Conservation (phyloP, 2,888 invertebrate species). For the Caprella mutica region DNA sequence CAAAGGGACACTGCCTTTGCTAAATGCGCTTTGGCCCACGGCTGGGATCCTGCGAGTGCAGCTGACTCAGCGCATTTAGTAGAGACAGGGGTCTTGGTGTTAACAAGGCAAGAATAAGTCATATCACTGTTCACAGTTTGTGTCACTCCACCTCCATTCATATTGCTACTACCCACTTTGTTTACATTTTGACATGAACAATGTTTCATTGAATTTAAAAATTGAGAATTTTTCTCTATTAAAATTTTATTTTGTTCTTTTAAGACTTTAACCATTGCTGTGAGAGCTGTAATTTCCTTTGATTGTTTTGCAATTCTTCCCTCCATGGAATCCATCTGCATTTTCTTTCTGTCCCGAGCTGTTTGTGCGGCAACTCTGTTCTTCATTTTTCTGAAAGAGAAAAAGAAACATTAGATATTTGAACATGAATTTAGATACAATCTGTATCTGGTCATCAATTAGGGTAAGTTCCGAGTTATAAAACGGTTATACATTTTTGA, state of each 20-base stretch:
- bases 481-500: neutral
- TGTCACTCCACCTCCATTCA: neutral
- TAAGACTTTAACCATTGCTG: slow-evolving; percentile 11
- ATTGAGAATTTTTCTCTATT: neutral
- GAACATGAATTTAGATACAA: neutral
- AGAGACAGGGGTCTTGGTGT: slow-evolving; percentile 25
- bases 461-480: neutral
- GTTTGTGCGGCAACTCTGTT: slow-evolving; percentile 96
- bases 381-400: slow-evolving; percentile 64
- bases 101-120: no score
- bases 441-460: neutral
- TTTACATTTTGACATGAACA: slow-evolving; percentile 19
- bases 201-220: neutral
- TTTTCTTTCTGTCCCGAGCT: slow-evolving; percentile 90
- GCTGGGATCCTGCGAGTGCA: slow-evolving; percentile 30
- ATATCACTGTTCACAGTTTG: neutral
- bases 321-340: slow-evolving; percentile 56
- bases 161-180: neutral
- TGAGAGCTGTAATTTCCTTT: slow-evolving; percentile 13
- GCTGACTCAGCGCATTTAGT: slow-evolving; percentile 22
- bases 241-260: slow-evolving; percentile 16
- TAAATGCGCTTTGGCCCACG: slow-evolving; percentile 29
- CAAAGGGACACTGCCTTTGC: slow-evolving; percentile 18
- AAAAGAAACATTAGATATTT: neutral
- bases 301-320: slow-evolving; percentile 12